Conservation (phyloP, 2,888 invertebrate genomes). For the Mechanitis messenoides region DNA sequence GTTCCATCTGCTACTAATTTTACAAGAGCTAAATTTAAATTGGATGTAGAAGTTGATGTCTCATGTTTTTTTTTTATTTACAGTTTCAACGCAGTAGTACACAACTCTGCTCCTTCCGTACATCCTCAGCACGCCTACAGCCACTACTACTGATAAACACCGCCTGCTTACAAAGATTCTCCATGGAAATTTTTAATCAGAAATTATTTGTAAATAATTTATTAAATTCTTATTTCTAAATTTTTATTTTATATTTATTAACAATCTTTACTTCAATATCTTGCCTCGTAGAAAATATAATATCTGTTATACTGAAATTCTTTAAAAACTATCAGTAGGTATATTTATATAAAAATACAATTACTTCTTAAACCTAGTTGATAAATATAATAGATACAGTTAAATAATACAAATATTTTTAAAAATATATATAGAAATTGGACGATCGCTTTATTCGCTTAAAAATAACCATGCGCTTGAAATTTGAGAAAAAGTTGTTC, state of each 20-base stretch:
- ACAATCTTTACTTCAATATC: too few relatives aligned
- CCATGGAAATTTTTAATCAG: neutral
- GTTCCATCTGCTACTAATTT: neutral
- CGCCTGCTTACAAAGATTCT: neutral
- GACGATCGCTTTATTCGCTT: too few relatives aligned
- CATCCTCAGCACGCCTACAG: slow-evolving; percentile 50
- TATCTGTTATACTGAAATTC: too few relatives aligned
- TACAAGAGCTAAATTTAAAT: neutral
- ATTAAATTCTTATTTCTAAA: neutral
- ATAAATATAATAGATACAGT: too few relatives aligned
- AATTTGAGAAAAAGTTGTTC: too few relatives aligned
- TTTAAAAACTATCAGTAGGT: neutral
- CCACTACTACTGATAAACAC: slow-evolving; percentile 11
- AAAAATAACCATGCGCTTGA: too few relatives aligned
- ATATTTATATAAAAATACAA: too few relatives aligned
- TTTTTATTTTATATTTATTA: neutral
- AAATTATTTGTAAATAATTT: neutral
- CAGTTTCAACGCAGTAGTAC: slow-evolving; percentile 72
- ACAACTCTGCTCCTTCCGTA: slow-evolving; percentile 57
- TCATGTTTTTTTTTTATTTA: slow-evolving; percentile 28
- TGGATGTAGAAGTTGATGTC: neutral
- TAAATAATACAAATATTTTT: too few relatives aligned
- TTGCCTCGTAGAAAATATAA: too few relatives aligned
- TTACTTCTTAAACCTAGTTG: too few relatives aligned
- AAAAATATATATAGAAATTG: too few relatives aligned